Evolutionary conservation across 1,140 invertebrate species (phyloP), one percentile per base, ranked within the genome.

Genomic region (Cephus cinctus): DNA sequence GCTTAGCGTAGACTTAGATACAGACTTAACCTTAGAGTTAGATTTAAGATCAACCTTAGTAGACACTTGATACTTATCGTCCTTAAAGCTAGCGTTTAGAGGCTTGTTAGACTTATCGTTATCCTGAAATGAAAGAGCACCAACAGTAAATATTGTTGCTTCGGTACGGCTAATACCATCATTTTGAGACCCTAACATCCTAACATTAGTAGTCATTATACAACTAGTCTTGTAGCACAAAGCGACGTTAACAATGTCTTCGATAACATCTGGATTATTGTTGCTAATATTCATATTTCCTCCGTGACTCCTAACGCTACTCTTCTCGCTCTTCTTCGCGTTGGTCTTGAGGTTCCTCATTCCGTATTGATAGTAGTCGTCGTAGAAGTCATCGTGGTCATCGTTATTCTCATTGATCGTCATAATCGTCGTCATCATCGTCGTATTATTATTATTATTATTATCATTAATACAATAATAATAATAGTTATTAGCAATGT

Each of bases 101-200:
- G 67, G 73, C 71, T 75, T 67, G 61, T 75, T 73, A 73, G 65
- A 73, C 67, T 73, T 75, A 76, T 71, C 61, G 59, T 75, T 75
- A 75, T 76, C 71, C 74, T 75, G 74, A 75, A 75, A 74, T 73
- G 70, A 76, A 76, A 75, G 74, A 76, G 74, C 74, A 76, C 74
- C 74, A 75, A 75, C 73, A 75, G 73, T 76, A 73, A 68, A 75
- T 65, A 75, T 76, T 76, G 74, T 75, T 75, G 72, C 74, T 75
- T 75, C 67, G 71, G 71, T 75, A 75, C 67, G 63, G 65, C 68
- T 73, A 76, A 76, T 75, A 76, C 71, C 70, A 71, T 75, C 67
- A 67, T 70, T 71, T 67, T 70, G 64, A 65, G 66, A 71, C 65
- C 63, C 70, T 67, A 74, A 69, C 56, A 66, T 63, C 36, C 66